phyloP scores from a whole-genome alignment of 2,113 vertebrate species.

The Bubalus kerabau region DNA sequence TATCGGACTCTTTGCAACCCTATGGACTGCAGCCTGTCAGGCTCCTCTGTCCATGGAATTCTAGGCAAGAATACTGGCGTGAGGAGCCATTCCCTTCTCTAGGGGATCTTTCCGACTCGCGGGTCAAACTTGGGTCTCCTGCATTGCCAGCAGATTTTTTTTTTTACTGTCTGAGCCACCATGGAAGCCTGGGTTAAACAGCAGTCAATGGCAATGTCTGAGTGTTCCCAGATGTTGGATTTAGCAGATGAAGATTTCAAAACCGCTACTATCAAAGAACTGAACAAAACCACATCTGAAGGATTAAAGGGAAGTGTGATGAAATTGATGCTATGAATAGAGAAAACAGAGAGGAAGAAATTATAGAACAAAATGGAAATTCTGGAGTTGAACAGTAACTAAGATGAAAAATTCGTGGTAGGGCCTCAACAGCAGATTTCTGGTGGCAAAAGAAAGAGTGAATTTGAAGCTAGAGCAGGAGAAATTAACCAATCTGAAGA shows the following conservation, averaged over 20 bases:
- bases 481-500: background rate
- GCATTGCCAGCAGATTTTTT: background rate
- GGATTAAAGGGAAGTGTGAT: slow-evolving; percentile 24
- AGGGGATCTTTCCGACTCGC: background rate
- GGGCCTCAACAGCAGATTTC: background rate
- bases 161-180: background rate
- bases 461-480: background rate
- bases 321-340: background rate
- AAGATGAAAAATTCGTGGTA: background rate
- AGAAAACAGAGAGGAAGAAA: background rate
- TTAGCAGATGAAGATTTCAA: slow-evolving; percentile 16
- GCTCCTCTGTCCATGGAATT: background rate
- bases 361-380: slow-evolving; percentile 1
- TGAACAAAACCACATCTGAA: background rate
- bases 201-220: background rate
- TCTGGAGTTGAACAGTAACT: background rate
- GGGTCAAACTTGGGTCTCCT: background rate
- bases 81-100: background rate
- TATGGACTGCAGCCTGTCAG: background rate
- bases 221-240: background rate
- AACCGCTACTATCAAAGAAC: background rate
- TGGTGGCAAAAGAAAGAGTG: background rate
- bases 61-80: background rate
- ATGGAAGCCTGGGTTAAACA: background rate
- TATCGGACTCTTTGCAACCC: background rate